Evolutionary conservation across 2,113 vertebrate species (phyloP).

Genomic region (Dromiciops gliroides): DNA sequence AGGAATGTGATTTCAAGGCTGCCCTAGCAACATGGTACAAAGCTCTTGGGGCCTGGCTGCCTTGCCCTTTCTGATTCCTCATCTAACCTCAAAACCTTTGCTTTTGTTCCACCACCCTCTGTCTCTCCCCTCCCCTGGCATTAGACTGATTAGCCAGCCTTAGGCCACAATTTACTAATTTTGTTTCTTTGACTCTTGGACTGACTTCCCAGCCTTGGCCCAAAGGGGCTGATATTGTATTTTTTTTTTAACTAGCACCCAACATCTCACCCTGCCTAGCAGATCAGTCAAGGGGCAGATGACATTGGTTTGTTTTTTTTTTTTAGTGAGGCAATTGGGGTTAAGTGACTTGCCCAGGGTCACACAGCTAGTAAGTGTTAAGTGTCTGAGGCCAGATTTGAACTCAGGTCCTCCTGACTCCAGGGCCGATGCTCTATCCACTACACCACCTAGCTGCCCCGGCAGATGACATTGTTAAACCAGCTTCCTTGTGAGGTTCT

Average conservation of each 20-base stretch:
- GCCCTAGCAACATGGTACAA: slow-evolving; percentile 15
- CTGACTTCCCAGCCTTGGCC: not conserved
- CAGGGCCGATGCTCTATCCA: too few relatives aligned
- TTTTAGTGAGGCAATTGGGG: too few relatives aligned
- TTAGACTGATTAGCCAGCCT: not conserved
- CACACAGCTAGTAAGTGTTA: too few relatives aligned
- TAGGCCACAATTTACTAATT: not conserved
- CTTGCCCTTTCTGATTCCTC: slow-evolving; percentile 9
- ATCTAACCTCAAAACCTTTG: slow-evolving; percentile 14
- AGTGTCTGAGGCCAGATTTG: too few relatives aligned
- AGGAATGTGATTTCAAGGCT: slow-evolving; percentile 51
- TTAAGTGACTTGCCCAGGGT: too few relatives aligned
- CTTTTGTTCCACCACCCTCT: not conserved
- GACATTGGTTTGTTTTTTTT: too few relatives aligned
- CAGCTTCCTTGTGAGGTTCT: not conserved
- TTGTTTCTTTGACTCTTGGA: not conserved
- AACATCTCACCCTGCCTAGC: not conserved
- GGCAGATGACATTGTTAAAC: not conserved
- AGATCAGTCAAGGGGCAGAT: not conserved
- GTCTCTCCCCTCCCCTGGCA: not conserved
- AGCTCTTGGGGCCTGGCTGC: not conserved
- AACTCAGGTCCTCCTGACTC: too few relatives aligned
- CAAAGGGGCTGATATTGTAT: not conserved
- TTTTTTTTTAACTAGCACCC: not conserved
- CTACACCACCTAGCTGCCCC: too few relatives aligned